Percentiles rank a stretch among this genome's conserved stretches.
Evolutionary conservation across 2,113 vertebrate species (phyloP).

Genomic region (Eurystomus gularis): DNA sequence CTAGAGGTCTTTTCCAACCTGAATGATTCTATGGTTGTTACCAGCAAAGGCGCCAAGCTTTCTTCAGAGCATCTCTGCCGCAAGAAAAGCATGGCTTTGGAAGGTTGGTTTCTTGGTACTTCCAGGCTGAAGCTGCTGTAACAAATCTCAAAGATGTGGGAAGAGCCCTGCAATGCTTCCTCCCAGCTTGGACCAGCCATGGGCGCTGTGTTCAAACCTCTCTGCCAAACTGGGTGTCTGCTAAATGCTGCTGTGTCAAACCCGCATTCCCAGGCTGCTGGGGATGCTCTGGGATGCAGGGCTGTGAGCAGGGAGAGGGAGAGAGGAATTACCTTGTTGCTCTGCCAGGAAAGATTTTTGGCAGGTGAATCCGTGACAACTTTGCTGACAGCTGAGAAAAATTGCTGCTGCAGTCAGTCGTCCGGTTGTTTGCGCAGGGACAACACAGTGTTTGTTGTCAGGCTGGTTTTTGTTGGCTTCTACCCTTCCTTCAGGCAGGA

Average conservation of each 20-base stretch:
- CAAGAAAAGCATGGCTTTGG: not conserved
- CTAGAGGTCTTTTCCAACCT: no score
- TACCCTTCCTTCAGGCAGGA: not conserved
- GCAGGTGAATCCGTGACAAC: not conserved
- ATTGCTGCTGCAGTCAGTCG: not conserved
- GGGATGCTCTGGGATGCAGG: not conserved
- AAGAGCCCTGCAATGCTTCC: not conserved
- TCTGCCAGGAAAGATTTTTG: not conserved
- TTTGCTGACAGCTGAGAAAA: not conserved
- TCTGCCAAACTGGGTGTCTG: not conserved
- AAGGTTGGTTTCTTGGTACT: not conserved
- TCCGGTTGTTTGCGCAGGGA: not conserved
- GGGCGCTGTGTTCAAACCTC: not conserved
- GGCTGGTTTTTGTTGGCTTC: not conserved
- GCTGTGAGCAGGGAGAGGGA: not conserved
- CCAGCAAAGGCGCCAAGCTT: not conserved
- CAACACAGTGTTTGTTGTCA: not conserved
- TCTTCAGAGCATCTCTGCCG: not conserved
- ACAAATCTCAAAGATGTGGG: not conserved
- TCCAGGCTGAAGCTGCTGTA: not conserved
- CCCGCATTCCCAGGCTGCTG: not conserved
- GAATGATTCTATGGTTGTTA: not conserved
- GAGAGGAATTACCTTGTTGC: not conserved
- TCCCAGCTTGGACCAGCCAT: fast-evolving
- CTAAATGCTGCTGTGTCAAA: not conserved